Conservation (phyloP, 2,888 invertebrate genomes). For the Octodonta nipae region DNA sequence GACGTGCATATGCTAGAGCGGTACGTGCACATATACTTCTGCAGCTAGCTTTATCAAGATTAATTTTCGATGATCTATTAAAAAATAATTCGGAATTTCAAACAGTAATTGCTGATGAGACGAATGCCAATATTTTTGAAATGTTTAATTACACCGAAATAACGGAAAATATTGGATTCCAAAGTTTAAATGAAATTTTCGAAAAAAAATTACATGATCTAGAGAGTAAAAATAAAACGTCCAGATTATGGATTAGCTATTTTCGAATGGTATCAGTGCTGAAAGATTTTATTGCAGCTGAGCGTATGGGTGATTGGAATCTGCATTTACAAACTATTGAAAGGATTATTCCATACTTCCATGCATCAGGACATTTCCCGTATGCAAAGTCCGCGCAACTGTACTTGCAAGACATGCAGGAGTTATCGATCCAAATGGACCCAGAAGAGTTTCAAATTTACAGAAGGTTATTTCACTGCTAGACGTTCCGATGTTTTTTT, state of each 20-base stretch:
- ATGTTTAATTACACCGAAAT: too few relatives aligned
- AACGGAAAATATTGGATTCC: background rate
- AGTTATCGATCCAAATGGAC: constrained; percentile 3
- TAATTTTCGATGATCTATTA: background rate
- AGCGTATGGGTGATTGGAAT: constrained; percentile 22
- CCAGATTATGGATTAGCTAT: constrained; percentile 19
- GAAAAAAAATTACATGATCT: constrained; percentile 30
- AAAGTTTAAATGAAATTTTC: constrained; percentile 13
- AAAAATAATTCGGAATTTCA: background rate
- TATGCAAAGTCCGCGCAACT: constrained; percentile 9
- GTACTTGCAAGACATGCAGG: constrained; percentile 7
- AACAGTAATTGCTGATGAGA: background rate
- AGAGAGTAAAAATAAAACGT: constrained; percentile 15
- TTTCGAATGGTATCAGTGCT: constrained; percentile 19
- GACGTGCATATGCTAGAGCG: background rate
- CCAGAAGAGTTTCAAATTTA: constrained; percentile 5
- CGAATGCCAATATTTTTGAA: background rate
- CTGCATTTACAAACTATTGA: constrained; percentile 9
- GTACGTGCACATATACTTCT: background rate
- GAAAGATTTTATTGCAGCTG: constrained; percentile 22
- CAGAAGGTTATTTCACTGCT: constrained; percentile 6
- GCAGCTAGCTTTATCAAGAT: background rate
- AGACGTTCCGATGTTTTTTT: constrained; percentile 6
- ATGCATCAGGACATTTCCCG: constrained; percentile 9
- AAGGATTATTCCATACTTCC: constrained; percentile 9